Conservation (phyloP, 2,888 invertebrate species). For the Sarcophaga caerulescens region DNA sequence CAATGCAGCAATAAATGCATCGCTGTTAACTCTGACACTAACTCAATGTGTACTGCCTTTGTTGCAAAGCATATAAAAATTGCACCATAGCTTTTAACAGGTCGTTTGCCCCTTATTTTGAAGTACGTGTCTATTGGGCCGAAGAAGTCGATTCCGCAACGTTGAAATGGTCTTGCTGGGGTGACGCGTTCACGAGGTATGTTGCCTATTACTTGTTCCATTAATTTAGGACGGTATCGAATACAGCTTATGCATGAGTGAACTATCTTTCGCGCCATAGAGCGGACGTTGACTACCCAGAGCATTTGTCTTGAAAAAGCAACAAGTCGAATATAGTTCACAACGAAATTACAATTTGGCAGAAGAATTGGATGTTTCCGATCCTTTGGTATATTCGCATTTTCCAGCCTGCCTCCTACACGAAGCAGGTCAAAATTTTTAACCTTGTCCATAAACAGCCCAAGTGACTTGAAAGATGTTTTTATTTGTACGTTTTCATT, state of each 20-base stretch:
- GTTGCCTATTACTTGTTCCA: constrained; percentile 17
- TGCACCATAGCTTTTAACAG: constrained; percentile 52
- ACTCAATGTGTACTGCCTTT: constrained; percentile 43
- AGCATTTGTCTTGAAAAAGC: constrained; percentile 15
- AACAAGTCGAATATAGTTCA: constrained; percentile 40
- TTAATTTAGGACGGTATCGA: constrained; percentile 19
- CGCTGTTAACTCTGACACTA: constrained; percentile 34
- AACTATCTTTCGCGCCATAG: constrained; percentile 3
- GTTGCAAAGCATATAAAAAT: constrained; percentile 57
- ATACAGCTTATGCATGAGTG: constrained; percentile 5
- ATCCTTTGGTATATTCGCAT: not conserved
- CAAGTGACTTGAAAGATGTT: too few species aligned
- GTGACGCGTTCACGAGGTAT: constrained; percentile 13
- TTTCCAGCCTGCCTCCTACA: constrained; percentile 54
- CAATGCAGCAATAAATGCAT: constrained; percentile 41
- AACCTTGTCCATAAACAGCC: too few species aligned
- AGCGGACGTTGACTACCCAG: constrained; percentile 2
- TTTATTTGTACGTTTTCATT: too few species aligned
- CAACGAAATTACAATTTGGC: constrained; percentile 13
- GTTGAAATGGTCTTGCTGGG: not conserved
- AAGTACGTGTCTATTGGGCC: constrained; percentile 36
- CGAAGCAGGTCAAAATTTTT: too few species aligned
- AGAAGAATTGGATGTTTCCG: constrained; percentile 9
- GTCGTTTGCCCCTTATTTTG: constrained; percentile 38
- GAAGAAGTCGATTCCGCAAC: constrained; percentile 56